Evolutionary conservation across 2,113 vertebrate species (phyloP).

Genomic region (Greenwoodochromis staneri): DNA sequence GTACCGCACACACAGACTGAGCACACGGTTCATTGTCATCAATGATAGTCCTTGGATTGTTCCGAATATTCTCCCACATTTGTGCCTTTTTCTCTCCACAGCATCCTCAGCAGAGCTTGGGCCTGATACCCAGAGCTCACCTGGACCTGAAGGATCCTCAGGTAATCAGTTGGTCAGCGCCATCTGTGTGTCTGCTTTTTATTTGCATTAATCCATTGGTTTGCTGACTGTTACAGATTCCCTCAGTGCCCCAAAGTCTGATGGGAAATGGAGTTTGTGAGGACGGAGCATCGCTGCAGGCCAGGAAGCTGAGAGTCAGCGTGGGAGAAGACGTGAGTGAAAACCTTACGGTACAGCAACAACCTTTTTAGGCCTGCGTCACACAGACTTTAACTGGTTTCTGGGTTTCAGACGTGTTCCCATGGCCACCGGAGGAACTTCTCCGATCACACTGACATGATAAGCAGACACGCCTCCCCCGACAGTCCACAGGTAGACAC

Average conservation of each 20-base stretch:
- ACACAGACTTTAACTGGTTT: not conserved
- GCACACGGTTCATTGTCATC: not conserved
- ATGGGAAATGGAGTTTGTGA: constrained; percentile 47
- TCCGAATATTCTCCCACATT: not conserved
- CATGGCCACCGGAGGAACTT: constrained; percentile 51
- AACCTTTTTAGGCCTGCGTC: not conserved
- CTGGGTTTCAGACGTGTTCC: constrained; percentile 38
- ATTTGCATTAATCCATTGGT: not conserved
- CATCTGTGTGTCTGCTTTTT: not conserved
- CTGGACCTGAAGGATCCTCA: constrained; percentile 10
- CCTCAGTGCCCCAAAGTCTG: not conserved
- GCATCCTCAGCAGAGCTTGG: not conserved
- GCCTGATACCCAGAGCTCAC: constrained; percentile 39
- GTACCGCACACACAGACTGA: not conserved
- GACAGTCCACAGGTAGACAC: constrained; percentile 43
- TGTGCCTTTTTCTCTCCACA: not conserved
- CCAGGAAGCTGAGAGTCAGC: constrained; percentile 31
- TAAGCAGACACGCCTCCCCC: constrained; percentile 37
- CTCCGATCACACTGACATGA: constrained; percentile 36
- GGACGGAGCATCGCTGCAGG: not conserved
- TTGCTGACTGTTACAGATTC: not conserved
- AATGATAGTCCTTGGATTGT: not conserved
- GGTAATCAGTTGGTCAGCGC: not conserved
- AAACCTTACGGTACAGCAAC: not conserved
- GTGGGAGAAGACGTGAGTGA: constrained; percentile 37